A percentile compares a stretch with the other conserved stretches of the same genome.
These are phyloP conservation scores for Falco novaeseelandiae DNA, from an alignment of 2,797 vertebrate species.

Conservation along the genomic window DNA sequence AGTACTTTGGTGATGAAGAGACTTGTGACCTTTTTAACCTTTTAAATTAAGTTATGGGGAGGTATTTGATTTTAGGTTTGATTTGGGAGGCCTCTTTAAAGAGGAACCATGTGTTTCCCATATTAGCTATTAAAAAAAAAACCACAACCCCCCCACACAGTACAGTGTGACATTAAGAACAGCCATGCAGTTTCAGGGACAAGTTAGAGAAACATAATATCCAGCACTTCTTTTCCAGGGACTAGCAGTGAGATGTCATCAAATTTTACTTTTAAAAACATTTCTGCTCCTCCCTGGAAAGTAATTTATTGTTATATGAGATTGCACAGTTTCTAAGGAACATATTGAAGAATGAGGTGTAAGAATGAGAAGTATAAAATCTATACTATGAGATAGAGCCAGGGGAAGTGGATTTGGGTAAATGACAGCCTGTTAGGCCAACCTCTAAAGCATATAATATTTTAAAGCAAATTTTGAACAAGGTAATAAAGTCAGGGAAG, in stretches of 20 bases:
- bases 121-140: background rate
- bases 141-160: background rate
- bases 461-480: background rate
- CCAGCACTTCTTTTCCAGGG: background rate
- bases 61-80: slow-evolving; percentile 5
- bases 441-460: background rate
- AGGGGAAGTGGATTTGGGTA: background rate
- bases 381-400: background rate
- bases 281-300: background rate
- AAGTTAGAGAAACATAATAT: background rate
- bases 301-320: background rate
- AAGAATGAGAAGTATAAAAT: background rate
- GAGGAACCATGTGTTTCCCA: background rate
- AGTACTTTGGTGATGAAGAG: background rate
- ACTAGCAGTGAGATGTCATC: background rate
- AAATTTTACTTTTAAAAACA: background rate
- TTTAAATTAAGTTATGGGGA: background rate
- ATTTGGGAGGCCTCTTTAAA: background rate
- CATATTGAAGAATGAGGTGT: background rate
- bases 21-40: slow-evolving; percentile 3
- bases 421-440: background rate
- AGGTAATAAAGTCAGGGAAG: background rate
- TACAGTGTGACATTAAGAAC: background rate
- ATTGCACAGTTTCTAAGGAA: background rate
- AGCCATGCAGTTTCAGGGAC: background rate